A percentile compares a stretch with the other conserved stretches of the same genome.
These are phyloP conservation scores for Mechanitis messenoides DNA, from an alignment of 2,888 invertebrate species.

Conservation along the genomic window DNA sequence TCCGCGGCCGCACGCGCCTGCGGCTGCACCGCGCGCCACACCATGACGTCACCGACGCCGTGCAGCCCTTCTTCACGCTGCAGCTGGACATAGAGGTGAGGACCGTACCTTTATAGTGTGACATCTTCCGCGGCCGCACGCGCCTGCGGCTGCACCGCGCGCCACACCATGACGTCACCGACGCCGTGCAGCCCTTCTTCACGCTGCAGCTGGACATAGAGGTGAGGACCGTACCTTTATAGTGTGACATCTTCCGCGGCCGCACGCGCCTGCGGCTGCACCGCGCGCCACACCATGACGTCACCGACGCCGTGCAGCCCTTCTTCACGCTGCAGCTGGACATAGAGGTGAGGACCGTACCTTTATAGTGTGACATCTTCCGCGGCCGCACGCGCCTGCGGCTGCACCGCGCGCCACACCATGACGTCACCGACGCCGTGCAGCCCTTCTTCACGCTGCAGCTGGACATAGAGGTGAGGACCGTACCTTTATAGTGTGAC, in stretches of 20 bases:
- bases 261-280: constrained; percentile 90
- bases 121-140: constrained; percentile 94
- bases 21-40: constrained; percentile 83
- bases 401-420: constrained; percentile 80
- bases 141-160: constrained; percentile 87
- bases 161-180: constrained; percentile 82
- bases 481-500: constrained; percentile 53
- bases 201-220: constrained; percentile 96
- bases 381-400: constrained; percentile 92
- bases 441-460: constrained; percentile 97
- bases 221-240: constrained; percentile 63
- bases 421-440: constrained; percentile 90
- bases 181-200: constrained; percentile 96
- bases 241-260: constrained; percentile 90
- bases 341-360: constrained; percentile 82
- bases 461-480: constrained; percentile 91
- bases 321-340: constrained; percentile 97
- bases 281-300: constrained; percentile 78
- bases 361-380: constrained; percentile 81
- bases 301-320: constrained; percentile 95
- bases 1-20: constrained; percentile 93
- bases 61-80: constrained; percentile 96
- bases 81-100: constrained; percentile 94
- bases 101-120: constrained; percentile 38
- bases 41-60: constrained; percentile 87